Evolutionary conservation across 2,888 invertebrate species (phyloP).

Genomic region (Acanthoscelides obtectus): DNA sequence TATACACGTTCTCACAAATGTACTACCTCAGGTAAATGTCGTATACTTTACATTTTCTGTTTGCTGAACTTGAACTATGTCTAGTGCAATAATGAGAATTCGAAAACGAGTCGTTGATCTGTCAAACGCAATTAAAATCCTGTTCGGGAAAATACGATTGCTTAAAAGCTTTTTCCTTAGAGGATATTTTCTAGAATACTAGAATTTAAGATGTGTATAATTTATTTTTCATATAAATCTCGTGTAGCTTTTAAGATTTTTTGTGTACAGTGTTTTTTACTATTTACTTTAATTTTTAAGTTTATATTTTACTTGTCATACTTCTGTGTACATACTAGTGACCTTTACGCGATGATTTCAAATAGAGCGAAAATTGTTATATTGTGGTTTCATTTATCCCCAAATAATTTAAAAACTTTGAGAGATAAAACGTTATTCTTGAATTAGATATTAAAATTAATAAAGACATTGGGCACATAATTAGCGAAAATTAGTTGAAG

Average conservation of each 20-base stretch:
- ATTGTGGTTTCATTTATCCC: not conserved
- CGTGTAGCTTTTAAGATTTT: constrained; percentile 33
- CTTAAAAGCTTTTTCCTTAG: constrained; percentile 33
- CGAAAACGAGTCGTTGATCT: not conserved
- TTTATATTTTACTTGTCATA: constrained; percentile 23
- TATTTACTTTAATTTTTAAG: constrained; percentile 31
- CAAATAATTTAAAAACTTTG: too few species aligned
- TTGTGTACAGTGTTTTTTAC: constrained; percentile 38
- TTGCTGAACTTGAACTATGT: constrained; percentile 21
- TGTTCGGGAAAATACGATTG: constrained; percentile 9
- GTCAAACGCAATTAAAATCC: not conserved
- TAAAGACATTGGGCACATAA: too few species aligned
- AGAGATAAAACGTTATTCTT: too few species aligned
- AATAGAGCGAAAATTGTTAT: constrained; percentile 30
- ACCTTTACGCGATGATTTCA: constrained; percentile 36
- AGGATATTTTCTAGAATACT: constrained; percentile 26
- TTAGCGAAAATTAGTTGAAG: too few species aligned
- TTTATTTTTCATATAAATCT: constrained; percentile 38
- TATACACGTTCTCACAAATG: constrained; percentile 21
- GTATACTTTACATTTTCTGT: constrained; percentile 32
- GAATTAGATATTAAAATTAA: too few species aligned
- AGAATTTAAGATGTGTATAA: constrained; percentile 37
- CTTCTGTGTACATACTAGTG: constrained; percentile 34
- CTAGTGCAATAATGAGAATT: constrained; percentile 35
- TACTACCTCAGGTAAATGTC: constrained; percentile 38